These are phyloP conservation scores for Laticauda colubrina DNA, from an alignment of 2,113 vertebrate species.

Conservation along the genomic window DNA sequence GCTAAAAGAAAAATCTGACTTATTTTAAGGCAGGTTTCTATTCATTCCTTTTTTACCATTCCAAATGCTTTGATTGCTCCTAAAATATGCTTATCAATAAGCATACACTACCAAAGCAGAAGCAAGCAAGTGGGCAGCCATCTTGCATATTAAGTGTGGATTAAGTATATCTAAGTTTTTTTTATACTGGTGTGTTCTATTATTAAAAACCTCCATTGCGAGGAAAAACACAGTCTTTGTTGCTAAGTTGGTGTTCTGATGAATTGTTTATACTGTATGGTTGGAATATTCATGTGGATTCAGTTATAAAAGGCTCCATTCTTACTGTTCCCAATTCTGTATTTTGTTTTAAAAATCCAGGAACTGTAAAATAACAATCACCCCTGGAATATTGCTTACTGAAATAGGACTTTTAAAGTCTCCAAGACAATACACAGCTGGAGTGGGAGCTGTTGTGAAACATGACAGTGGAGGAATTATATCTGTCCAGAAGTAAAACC, in stretches of 20 bases:
- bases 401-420: slow-evolving; percentile 4
- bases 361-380: not conserved
- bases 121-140: not conserved
- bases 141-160: not conserved
- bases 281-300: not conserved
- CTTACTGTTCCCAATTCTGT: not conserved
- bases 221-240: not conserved
- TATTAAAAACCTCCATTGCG: slow-evolving; percentile 17
- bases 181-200: not conserved
- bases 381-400: not conserved
- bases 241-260: not conserved
- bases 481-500: not conserved
- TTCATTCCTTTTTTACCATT: not conserved
- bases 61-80: not conserved
- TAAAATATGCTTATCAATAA: slow-evolving; percentile 1
- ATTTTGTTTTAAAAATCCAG: not conserved
- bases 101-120: not conserved
- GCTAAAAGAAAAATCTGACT: not conserved
- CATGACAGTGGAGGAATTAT: not conserved
- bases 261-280: not conserved
- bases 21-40: not conserved
- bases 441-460: not conserved
- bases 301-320: not conserved
- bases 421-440: not conserved
- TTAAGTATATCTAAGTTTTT: slow-evolving; percentile 10